Conservation (phyloP, 2,113 vertebrate species). For the Dasyprocta punctata region DNA sequence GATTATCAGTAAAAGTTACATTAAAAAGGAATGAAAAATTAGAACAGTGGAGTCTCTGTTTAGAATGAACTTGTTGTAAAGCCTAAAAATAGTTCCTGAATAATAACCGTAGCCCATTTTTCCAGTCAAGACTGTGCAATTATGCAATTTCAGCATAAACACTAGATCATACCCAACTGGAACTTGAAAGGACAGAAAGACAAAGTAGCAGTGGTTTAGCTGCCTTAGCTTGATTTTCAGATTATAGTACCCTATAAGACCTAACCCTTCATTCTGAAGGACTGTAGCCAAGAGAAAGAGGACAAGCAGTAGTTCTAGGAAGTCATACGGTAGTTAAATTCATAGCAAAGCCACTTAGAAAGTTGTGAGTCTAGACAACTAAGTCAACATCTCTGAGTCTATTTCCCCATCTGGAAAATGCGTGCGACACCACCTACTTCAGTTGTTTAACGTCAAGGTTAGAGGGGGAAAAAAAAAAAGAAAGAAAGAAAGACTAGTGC, state of each 20-base stretch:
- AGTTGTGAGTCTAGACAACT: background rate
- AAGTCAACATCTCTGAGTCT: background rate
- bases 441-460: background rate
- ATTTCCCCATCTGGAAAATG: background rate
- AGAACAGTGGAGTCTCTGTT: background rate
- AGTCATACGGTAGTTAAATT: background rate
- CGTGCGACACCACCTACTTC: background rate
- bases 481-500: background rate
- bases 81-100: slow-evolving; percentile 18
- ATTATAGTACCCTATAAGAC: background rate
- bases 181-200: background rate
- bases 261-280: background rate
- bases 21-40: slow-evolving; percentile 5
- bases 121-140: background rate
- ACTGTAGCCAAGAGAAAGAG: background rate
- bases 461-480: background rate
- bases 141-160: background rate
- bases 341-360: background rate
- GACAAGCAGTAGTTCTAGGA: background rate
- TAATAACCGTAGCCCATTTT: background rate
- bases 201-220: background rate
- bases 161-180: background rate
- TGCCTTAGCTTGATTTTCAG: background rate
- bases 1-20: slow-evolving; percentile 6
- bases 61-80: slow-evolving; percentile 7